phyloP scores from a whole-genome alignment of 2,113 vertebrate genomes.

The Xiphophorus hellerii region DNA sequence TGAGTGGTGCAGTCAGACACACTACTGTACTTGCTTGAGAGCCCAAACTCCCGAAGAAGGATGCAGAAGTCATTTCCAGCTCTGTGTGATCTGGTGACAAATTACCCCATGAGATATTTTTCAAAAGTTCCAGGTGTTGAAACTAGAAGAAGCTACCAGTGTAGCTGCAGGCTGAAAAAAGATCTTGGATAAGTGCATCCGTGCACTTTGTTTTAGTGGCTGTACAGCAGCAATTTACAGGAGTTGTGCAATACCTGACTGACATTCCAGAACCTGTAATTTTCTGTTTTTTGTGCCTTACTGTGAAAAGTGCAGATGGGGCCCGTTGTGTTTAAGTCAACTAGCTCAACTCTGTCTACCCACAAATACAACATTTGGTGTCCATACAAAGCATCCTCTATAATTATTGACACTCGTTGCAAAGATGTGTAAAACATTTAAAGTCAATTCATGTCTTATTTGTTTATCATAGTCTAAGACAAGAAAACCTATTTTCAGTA shows the following conservation, averaged over 20 bases:
- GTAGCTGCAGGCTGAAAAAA: neutral
- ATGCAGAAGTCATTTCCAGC: constrained; percentile 5
- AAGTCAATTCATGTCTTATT: too few species aligned
- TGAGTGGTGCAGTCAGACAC: constrained; percentile 12
- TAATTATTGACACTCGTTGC: too few species aligned
- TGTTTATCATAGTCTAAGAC: too few species aligned
- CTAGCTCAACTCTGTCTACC: neutral
- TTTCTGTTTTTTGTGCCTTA: constrained; percentile 26
- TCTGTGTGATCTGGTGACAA: constrained; percentile 27
- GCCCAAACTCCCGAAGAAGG: constrained; percentile 17
- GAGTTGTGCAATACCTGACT: neutral
- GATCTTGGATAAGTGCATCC: constrained; percentile 15
- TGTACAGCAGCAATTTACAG: constrained; percentile 7
- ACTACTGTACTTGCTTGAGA: constrained; percentile 17
- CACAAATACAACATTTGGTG: neutral
- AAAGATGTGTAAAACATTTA: too few species aligned
- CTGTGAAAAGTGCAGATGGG: constrained; percentile 3
- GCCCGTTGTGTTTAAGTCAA: constrained; percentile 2
- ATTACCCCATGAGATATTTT: constrained; percentile 14
- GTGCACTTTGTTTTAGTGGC: constrained; percentile 17
- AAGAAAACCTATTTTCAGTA: too few species aligned
- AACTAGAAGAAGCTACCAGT: neutral
- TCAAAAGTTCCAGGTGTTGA: neutral
- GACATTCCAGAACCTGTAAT: constrained; percentile 8
- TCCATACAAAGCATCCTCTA: neutral